These are phyloP conservation scores for Clamator glandarius DNA, from an alignment of 2,797 vertebrate genomes.

Conservation along the genomic window DNA sequence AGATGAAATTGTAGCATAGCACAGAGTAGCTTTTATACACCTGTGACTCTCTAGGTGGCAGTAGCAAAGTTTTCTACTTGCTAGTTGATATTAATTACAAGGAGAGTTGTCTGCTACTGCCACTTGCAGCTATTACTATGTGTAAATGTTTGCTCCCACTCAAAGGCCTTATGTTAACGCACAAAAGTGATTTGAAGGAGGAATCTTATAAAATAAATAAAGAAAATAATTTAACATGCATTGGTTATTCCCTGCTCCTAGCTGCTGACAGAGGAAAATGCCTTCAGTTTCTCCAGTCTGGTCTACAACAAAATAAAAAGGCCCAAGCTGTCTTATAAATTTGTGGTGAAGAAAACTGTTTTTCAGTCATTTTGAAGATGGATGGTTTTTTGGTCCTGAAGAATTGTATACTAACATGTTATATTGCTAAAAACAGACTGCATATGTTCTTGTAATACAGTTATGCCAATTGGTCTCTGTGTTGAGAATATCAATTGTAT, in stretches of 20 bases:
- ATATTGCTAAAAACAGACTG: background rate
- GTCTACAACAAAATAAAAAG: background rate
- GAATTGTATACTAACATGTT: background rate
- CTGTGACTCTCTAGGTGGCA: background rate
- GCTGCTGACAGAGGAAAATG: background rate
- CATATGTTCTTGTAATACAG: background rate
- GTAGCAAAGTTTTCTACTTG: background rate
- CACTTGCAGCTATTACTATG: background rate
- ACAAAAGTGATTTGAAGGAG: background rate
- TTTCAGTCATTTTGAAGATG: background rate
- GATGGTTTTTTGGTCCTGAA: background rate
- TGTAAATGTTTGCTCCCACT: background rate
- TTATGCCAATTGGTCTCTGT: background rate
- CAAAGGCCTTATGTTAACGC: background rate
- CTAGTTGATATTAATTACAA: background rate
- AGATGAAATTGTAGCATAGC: background rate
- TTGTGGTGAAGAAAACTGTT: background rate
- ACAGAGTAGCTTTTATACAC: background rate
- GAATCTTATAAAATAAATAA: background rate
- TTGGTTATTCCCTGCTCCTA: background rate
- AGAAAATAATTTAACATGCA: background rate
- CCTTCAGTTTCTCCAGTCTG: background rate
- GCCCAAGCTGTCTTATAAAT: background rate
- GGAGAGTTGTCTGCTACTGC: background rate
- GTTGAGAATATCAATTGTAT: background rate